phyloP scores from a whole-genome alignment of 1,140 invertebrate species.

The Drosophila cardini region DNA sequence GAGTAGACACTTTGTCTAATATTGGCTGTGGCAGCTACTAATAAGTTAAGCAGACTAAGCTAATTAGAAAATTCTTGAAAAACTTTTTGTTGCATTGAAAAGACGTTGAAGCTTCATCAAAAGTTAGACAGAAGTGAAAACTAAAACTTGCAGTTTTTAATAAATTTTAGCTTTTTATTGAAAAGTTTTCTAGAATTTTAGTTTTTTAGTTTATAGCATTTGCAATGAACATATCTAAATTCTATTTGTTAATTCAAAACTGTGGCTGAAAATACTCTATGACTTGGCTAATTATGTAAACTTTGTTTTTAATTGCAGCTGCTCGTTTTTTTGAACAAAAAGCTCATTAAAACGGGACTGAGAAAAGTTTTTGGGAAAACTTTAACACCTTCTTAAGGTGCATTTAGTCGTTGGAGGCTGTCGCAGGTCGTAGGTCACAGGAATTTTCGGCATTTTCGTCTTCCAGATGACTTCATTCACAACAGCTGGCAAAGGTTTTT shows the following conservation, averaged over 20 bases:
- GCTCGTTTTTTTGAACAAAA: conserved; percentile 51
- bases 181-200: not conserved
- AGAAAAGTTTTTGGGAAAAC: conserved; percentile 52
- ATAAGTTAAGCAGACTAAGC: conserved; percentile 45
- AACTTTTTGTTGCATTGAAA: not conserved
- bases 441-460: conserved; percentile 11
- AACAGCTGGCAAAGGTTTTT: conserved; percentile 56
- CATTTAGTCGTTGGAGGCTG: conserved; percentile 36
- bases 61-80: conserved; percentile 57
- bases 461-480: conserved; percentile 67
- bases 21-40: conserved; percentile 9
- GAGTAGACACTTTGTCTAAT: not conserved
- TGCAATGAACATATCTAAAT: conserved; percentile 3
- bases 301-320: conserved; percentile 46
- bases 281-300: conserved; percentile 66
- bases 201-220: conserved; percentile 1
- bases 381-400: conserved; percentile 65
- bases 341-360: conserved; percentile 73
- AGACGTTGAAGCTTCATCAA: not conserved
- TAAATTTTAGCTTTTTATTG: conserved; percentile 4
- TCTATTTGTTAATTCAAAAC: conserved; percentile 3
- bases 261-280: not conserved
- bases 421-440: conserved; percentile 26
- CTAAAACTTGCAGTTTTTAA: not conserved
- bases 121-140: not conserved